Evolutionary conservation across 2,113 vertebrate genomes (phyloP).

Genomic region (Entelurus aequoreus): DNA sequence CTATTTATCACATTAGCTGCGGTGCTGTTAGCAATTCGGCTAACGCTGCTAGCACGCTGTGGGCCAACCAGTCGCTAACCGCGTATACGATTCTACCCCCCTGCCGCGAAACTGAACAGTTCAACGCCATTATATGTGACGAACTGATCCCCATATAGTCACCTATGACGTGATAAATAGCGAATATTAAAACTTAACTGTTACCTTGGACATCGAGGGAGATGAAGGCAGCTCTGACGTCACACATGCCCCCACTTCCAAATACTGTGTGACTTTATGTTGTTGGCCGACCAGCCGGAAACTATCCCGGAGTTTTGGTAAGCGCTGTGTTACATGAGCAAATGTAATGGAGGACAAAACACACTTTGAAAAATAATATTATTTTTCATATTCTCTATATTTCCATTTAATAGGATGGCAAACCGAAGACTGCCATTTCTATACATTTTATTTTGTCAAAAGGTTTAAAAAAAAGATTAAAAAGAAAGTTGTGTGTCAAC

Average conservation of each 20-base stretch:
- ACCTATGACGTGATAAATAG: background rate
- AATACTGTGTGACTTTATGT: too few relatives aligned
- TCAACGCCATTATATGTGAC: background rate
- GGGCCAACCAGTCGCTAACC: background rate
- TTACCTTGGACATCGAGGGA: conserved; percentile 3
- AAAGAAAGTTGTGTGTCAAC: too few relatives aligned
- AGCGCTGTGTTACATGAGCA: too few relatives aligned
- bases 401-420: too few relatives aligned
- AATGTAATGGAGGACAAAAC: too few relatives aligned
- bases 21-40: background rate
- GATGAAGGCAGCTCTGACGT: background rate
- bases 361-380: too few relatives aligned
- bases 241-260: background rate
- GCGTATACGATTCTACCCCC: background rate
- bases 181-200: background rate
- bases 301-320: background rate
- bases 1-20: background rate
- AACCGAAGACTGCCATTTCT: too few relatives aligned
- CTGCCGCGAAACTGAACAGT: background rate
- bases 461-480: too few relatives aligned
- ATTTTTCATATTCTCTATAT: too few relatives aligned
- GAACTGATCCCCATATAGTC: background rate
- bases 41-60: background rate
- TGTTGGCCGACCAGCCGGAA: background rate
- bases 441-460: too few relatives aligned